Conservation (phyloP, 2,113 vertebrate genomes). For the Tragelaphus strepsiceros region DNA sequence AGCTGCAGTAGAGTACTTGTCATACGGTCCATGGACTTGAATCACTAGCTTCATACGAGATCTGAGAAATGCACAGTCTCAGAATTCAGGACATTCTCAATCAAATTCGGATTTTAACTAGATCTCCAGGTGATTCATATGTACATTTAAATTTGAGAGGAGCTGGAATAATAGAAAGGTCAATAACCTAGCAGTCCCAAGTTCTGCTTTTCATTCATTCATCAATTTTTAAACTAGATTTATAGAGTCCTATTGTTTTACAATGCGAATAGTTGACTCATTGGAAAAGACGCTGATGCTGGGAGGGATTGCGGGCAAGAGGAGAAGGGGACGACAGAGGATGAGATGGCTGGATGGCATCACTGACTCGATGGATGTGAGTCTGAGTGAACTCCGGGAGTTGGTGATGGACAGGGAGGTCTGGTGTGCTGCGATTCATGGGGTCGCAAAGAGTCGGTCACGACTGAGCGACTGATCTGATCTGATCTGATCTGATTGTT, state of each 20-base stretch:
- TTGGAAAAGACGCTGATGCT: no score
- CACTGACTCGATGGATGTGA: no score
- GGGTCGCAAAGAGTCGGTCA: no score
- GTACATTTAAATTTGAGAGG: not conserved
- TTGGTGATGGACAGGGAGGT: no score
- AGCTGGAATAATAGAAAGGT: not conserved
- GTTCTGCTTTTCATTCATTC: not conserved
- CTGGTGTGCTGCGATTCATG: no score
- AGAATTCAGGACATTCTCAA: not conserved
- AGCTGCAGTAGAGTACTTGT: not conserved
- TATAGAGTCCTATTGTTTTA: not conserved
- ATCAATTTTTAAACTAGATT: not conserved
- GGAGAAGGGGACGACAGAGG: no score
- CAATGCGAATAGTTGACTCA: no score
- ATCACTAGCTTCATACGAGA: not conserved
- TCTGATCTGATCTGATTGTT: not conserved
- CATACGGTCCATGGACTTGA: not conserved
- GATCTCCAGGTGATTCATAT: not conserved
- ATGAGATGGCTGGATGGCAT: no score
- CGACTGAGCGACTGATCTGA: no score
- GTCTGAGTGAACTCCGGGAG: no score
- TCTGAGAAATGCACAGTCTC: not conserved
- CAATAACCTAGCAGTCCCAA: not conserved
- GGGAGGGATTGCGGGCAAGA: no score
- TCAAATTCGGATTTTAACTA: not conserved